Evolutionary conservation across 2,797 vertebrate species (phyloP).

Genomic region (Rhinoraja longicauda): DNA sequence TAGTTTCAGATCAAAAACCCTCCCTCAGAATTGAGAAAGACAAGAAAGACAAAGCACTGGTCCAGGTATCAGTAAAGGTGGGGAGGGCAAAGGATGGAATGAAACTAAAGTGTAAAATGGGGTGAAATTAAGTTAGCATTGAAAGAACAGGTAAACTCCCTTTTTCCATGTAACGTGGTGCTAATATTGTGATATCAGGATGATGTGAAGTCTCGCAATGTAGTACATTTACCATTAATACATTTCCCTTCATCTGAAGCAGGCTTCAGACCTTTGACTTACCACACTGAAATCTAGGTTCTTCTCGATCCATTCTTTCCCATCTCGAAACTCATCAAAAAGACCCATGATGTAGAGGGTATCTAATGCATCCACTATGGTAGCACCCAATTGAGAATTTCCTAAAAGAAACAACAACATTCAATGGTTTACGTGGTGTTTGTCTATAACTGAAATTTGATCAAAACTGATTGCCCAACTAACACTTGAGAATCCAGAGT

Average conservation of each 20-base stretch:
- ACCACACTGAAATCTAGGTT: conserved; percentile 94
- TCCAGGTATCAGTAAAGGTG: no score
- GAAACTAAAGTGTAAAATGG: no score
- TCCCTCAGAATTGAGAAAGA: no score
- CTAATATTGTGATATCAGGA: no score
- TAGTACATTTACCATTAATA: background rate
- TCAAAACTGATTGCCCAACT: background rate
- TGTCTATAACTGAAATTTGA: no score
- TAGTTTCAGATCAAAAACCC: no score
- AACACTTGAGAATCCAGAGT: background rate
- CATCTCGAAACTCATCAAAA: conserved; percentile 89
- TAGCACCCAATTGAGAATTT: conserved; percentile 90
- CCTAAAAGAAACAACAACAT: conserved; percentile 59
- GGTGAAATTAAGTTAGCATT: no score
- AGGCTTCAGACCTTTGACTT: conserved; percentile 48
- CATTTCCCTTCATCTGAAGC: background rate
- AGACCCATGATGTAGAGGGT: conserved; percentile 97
- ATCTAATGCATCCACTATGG: conserved; percentile 92
- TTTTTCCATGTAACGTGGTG: no score
- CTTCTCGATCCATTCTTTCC: conserved; percentile 91
- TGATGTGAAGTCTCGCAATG: no score
- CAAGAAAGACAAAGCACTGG: no score
- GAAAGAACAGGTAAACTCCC: no score
- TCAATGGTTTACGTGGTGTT: conserved; percentile 39
- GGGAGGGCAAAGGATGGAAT: no score